Evolutionary conservation across 2,113 vertebrate species (phyloP).

Genomic region (Bungarus multicinctus): DNA sequence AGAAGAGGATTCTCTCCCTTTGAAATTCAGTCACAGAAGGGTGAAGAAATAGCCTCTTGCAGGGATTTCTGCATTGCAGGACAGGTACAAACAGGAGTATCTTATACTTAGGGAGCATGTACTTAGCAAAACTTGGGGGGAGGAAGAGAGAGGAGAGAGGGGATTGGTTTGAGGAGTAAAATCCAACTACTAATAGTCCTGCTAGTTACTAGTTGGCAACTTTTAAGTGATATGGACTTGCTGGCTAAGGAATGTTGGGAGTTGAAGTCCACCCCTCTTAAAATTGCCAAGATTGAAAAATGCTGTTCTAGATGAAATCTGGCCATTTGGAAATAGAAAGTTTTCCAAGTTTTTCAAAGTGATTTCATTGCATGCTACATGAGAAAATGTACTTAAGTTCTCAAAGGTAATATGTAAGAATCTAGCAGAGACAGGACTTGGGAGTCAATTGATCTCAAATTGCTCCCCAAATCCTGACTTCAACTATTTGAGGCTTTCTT

Average conservation of each 20-base stretch:
- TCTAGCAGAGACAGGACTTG: neutral
- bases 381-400: neutral
- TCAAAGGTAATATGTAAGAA: neutral
- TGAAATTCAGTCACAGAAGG: slow-evolving; percentile 34
- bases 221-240: neutral
- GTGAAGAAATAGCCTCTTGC: slow-evolving; percentile 37
- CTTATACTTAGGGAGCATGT: neutral
- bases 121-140: too few relatives aligned
- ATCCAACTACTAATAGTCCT: neutral
- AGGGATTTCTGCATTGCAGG: neutral
- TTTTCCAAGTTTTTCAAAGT: neutral
- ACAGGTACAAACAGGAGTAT: neutral
- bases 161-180: neutral
- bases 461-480: neutral
- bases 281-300: neutral
- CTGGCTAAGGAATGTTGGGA: neutral
- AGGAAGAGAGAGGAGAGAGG: neutral
- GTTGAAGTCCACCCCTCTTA: neutral
- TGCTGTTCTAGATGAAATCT: neutral
- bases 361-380: neutral
- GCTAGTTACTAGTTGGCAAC: neutral
- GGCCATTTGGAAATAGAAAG: neutral
- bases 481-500: neutral
- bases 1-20: slow-evolving; percentile 35
- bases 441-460: neutral